Evolutionary conservation across 2,797 vertebrate genomes (phyloP).

Genomic region (Micrastur ruficollis): DNA sequence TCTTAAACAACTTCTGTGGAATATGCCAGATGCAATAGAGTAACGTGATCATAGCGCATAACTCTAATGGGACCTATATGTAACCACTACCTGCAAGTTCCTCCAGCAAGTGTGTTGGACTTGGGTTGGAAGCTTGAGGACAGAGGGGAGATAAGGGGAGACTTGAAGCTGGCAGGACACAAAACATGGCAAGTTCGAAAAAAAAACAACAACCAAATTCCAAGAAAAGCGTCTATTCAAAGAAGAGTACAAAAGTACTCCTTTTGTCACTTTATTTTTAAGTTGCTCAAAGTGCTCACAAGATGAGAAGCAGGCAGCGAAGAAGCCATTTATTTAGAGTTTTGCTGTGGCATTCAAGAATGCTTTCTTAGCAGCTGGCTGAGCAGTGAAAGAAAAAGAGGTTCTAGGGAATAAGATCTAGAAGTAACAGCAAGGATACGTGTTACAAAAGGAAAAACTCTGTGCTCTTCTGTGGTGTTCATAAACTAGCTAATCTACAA

Average conservation of each 20-base stretch:
- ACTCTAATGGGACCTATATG: accelerated
- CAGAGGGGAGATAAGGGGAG: not conserved
- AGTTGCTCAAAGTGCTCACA: not conserved
- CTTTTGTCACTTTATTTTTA: not conserved
- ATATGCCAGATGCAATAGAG: accelerated
- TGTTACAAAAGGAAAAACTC: not conserved
- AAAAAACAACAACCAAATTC: not conserved
- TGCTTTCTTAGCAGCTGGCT: not conserved
- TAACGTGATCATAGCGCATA: not conserved
- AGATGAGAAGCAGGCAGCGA: not conserved
- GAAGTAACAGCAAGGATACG: not conserved
- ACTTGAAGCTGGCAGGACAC: not conserved
- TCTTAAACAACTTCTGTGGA: not conserved
- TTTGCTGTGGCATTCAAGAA: not conserved
- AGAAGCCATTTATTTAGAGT: not conserved
- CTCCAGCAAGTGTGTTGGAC: not conserved
- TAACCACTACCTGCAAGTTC: accelerated
- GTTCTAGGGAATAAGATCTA: not conserved
- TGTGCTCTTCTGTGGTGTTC: not conserved
- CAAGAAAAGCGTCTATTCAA: not conserved
- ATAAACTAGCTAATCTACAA: not conserved
- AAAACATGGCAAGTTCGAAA: accelerated
- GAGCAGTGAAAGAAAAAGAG: not conserved
- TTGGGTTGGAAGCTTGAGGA: not conserved
- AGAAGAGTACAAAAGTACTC: not conserved